Evolutionary conservation across 1,140 invertebrate species (phyloP).

Genomic region (Drosophila sucinea): DNA sequence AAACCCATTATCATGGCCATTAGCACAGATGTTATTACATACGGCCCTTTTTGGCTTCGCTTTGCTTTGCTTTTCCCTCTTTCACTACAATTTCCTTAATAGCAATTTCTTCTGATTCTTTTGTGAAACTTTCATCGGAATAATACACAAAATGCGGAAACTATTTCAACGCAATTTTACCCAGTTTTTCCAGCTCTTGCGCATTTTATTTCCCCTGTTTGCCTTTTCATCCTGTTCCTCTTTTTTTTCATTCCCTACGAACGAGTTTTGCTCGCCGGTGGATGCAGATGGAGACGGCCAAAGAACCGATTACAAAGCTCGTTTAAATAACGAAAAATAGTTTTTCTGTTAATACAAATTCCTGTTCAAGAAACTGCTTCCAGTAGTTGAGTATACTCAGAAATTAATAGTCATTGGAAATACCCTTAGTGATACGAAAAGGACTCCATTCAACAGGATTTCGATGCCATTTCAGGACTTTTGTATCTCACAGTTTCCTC

Average conservation of each 20-base stretch:
- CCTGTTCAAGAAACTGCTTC: too few relatives aligned
- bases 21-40: slow-evolving; percentile 8
- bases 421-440: too few relatives aligned
- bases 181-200: neutral
- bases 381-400: too few relatives aligned
- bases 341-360: too few relatives aligned
- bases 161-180: neutral
- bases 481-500: too few relatives aligned
- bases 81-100: slow-evolving; percentile 10
- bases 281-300: too few relatives aligned
- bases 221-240: neutral
- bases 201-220: neutral
- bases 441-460: too few relatives aligned
- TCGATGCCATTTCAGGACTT: too few relatives aligned
- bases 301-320: too few relatives aligned
- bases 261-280: too few relatives aligned
- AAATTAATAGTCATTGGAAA: too few relatives aligned
- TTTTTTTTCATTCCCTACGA: neutral
- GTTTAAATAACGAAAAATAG: too few relatives aligned
- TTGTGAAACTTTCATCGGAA: slow-evolving; percentile 2
- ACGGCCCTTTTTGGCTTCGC: neutral
- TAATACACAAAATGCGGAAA: slow-evolving; percentile 8
- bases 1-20: slow-evolving; percentile 5
- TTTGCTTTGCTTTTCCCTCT: neutral
- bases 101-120: neutral